Conservation (phyloP, 2,888 invertebrate genomes). For the Helicoverpa assulta region DNA sequence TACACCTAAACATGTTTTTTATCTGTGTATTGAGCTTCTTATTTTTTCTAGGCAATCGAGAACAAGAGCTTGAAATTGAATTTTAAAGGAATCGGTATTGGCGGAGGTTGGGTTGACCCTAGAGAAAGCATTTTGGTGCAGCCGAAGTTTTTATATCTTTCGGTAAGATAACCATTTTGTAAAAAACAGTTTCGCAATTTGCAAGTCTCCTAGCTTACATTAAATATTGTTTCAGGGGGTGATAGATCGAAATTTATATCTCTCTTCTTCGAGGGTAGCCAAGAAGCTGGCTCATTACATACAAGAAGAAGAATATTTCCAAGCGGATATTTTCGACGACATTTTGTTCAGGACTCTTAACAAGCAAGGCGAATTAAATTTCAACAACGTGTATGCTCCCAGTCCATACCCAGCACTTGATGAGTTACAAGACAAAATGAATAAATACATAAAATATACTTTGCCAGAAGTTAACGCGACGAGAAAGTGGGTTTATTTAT, state of each 20-base stretch:
- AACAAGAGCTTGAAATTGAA: constrained; percentile 83
- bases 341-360: constrained; percentile 71
- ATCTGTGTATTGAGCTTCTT: neutral
- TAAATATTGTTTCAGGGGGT: constrained; percentile 73
- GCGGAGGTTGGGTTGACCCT: constrained; percentile 85
- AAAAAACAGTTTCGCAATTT: neutral
- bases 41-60: constrained; percentile 76
- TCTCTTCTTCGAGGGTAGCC: constrained; percentile 67
- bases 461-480: constrained; percentile 78
- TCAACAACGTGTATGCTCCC: constrained; percentile 79
- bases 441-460: constrained; percentile 80
- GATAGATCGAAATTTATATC: constrained; percentile 77
- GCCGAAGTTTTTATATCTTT: constrained; percentile 78
- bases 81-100: constrained; percentile 85
- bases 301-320: constrained; percentile 69
- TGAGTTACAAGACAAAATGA: constrained; percentile 71
- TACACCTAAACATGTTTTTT: no score
- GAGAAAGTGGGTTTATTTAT: constrained; percentile 76
- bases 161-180: constrained; percentile 67
- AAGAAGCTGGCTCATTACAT: constrained; percentile 72
- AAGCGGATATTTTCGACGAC: constrained; percentile 69
- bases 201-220: neutral
- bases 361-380: constrained; percentile 74
- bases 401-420: constrained; percentile 75
- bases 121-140: constrained; percentile 79